Percentiles rank a stretch among this genome's conserved stretches.
Conservation (phyloP, 2,888 invertebrate genomes). For the Heliconius ismenius region DNA sequence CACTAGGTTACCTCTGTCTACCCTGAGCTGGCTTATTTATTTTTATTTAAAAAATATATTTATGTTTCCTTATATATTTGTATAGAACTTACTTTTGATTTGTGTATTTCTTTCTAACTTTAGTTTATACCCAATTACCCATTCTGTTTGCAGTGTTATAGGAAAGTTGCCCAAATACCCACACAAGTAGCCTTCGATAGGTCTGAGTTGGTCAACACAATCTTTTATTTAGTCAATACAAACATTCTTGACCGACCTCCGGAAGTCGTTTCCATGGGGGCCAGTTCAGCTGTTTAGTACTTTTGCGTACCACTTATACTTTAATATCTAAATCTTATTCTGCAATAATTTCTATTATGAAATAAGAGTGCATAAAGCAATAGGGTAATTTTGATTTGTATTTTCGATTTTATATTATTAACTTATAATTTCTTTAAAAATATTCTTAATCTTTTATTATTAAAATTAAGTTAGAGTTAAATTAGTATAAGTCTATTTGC, state of each 20-base stretch:
- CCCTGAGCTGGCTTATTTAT: too few relatives aligned
- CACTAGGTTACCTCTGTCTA: too few relatives aligned
- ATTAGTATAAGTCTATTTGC: neutral
- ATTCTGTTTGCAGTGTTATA: neutral
- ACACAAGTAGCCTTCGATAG: neutral
- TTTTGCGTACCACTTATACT: neutral
- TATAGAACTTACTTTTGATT: neutral
- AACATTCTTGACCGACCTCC: neutral
- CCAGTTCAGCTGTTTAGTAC: neutral
- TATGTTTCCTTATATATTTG: neutral
- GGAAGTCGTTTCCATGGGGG: conserved; percentile 17
- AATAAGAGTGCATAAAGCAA: neutral
- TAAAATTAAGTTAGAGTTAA: too few relatives aligned
- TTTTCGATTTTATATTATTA: neutral
- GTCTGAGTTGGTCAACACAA: neutral
- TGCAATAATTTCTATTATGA: neutral
- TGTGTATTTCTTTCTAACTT: neutral
- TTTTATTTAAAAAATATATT: neutral
- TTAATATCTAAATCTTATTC: neutral
- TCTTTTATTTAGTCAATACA: neutral
- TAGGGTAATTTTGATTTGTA: neutral
- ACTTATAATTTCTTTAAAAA: neutral
- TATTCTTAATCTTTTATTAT: too few relatives aligned
- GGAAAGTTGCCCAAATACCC: neutral
- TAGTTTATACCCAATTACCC: neutral